Base-by-base conservation (phyloP, 2,888 invertebrate species). In the Rapana venosa region DNA sequence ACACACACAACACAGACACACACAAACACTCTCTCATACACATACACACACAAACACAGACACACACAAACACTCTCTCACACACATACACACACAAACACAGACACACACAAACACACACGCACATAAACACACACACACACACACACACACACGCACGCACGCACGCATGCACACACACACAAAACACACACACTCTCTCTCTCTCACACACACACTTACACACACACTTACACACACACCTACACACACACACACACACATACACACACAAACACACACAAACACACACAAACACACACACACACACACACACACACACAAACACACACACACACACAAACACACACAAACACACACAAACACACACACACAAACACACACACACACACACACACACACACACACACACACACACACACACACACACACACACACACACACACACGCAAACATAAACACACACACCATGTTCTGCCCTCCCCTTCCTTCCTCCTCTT, bases 381-480 rank as follows among this genome's bases (percentile, higher is more conserved):
- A 17, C 17, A 77, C 17, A 30, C 17, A 77, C 6, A 13, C 8
- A 83, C 5, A 36, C 36, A 83, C 36, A 36, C 22, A 36, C 36
- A 36, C 22, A 36, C 36, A 36, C 81, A 47, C 36, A 8, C 35
- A 47, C 81, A 26, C 0, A n/a, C 26, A 8, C 26, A 36, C 83
- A 47, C 56, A 83, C 79, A 47, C 47, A 83, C 56, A 56, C 26
- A 47, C 83, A n/a, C 32, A 79, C 35, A 79, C 79, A 79, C 17
- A 77, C 74, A 77, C 74, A 77, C 74, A 77, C 74, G n/a, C 74
- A 77, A 8, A 77, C 74, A 77, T n/a, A 77, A 8, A 77, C 74
- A 77, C 74, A 77, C 74, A 77, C 74, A 77, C 4, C 2, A 77
- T 4, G 2, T n/a, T 30, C 26, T 77, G 26, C 66, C 17, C 13